Percentiles rank a stretch among this genome's conserved stretches.
These are phyloP conservation scores for Adineta ricciae DNA, from an alignment of 2,888 invertebrate species.

Conservation along the genomic window DNA sequence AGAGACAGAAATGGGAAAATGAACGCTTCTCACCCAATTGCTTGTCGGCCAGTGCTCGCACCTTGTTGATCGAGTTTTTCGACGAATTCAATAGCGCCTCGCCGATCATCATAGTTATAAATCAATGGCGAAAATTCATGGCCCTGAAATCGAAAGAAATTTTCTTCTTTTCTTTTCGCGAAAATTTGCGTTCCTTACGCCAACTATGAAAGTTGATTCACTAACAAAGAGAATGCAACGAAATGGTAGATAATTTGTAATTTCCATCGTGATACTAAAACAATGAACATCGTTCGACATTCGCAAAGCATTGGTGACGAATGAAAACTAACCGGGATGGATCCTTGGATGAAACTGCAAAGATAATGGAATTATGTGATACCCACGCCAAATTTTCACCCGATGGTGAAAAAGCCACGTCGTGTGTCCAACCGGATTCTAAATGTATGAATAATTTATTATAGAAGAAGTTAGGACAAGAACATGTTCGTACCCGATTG, in stretches of 20 bases:
- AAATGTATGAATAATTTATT: constrained; percentile 69
- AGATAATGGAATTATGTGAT: constrained; percentile 87
- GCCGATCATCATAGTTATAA: constrained; percentile 14
- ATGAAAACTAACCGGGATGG: neutral
- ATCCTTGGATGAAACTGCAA: constrained; percentile 47
- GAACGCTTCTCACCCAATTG: neutral
- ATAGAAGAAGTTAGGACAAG: neutral
- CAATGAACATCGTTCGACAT: too few species aligned
- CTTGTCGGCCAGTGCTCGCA: neutral
- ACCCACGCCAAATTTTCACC: constrained; percentile 94
- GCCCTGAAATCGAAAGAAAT: neutral
- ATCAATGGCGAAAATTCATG: constrained; percentile 15
- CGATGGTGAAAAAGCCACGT: constrained; percentile 83
- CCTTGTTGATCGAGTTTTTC: neutral
- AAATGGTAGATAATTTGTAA: constrained; percentile 15
- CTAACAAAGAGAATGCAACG: neutral
- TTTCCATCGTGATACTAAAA: neutral
- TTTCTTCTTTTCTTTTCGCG: too few species aligned
- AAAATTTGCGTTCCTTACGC: neutral
- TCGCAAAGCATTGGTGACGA: neutral
- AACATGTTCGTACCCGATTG: neutral
- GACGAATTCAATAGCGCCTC: neutral
- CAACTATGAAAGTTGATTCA: neutral
- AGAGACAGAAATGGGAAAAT: neutral
- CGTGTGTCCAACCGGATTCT: constrained; percentile 85